Conservation (phyloP, 1,140 invertebrate genomes). For the Sycobia sp. region DNA sequence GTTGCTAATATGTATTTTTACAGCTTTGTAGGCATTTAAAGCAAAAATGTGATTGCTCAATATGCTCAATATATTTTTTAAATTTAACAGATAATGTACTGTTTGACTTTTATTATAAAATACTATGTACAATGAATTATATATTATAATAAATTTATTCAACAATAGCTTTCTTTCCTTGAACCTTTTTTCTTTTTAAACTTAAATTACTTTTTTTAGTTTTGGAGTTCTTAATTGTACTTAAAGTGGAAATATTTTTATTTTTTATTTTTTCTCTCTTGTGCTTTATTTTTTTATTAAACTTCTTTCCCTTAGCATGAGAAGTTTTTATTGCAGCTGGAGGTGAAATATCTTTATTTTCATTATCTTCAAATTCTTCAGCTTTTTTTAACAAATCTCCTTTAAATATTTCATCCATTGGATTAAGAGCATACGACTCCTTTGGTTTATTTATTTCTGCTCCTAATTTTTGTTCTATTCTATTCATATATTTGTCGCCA, state of each 20-base stretch:
- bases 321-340: background rate
- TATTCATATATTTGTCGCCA: conserved; percentile 77
- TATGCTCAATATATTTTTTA: background rate
- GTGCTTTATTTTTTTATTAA: background rate
- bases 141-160: conserved; percentile 26
- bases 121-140: conserved; percentile 11
- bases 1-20: conserved; percentile 15
- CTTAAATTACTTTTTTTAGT: conserved; percentile 36
- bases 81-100: conserved; percentile 15
- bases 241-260: background rate
- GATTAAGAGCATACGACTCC: conserved; percentile 69
- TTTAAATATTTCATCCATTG: conserved; percentile 70
- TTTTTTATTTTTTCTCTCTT: conserved; percentile 25
- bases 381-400: conserved; percentile 62
- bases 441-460: conserved; percentile 73
- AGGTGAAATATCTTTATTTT: conserved; percentile 8
- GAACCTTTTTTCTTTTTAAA: conserved; percentile 37
- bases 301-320: background rate
- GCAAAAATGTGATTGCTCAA: conserved; percentile 18
- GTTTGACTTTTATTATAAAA: conserved; percentile 24
- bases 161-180: conserved; percentile 35
- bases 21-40: no score
- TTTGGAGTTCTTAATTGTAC: conserved; percentile 12
- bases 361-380: conserved; percentile 42
- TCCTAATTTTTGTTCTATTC: conserved; percentile 78